phyloP scores from a whole-genome alignment of 2,113 vertebrate species.

The Stegostoma tigrinum region DNA sequence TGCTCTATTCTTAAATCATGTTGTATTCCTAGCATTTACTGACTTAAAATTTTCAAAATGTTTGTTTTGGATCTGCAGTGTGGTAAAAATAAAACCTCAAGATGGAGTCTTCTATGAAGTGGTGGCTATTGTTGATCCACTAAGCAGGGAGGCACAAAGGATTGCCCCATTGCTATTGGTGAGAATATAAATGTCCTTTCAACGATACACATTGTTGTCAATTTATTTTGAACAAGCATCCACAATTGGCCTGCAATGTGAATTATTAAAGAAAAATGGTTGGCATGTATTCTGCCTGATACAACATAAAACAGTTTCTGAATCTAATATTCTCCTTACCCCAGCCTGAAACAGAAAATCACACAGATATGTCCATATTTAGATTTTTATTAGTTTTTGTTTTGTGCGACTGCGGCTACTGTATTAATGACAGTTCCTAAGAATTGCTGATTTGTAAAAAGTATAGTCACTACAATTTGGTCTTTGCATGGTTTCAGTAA shows the following conservation, averaged over 20 bases:
- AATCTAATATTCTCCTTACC: too few relatives aligned
- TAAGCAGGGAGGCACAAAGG: constrained; percentile 87
- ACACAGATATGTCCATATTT: too few relatives aligned
- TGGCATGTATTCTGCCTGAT: not conserved
- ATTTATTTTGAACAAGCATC: not conserved
- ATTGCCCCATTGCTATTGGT: constrained; percentile 78
- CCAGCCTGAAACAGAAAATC: not conserved
- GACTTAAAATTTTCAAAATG: not conserved
- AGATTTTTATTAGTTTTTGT: too few relatives aligned
- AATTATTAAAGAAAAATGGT: not conserved
- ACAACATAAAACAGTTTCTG: not conserved
- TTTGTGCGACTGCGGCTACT: too few relatives aligned
- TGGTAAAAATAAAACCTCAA: constrained; percentile 67
- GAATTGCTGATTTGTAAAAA: too few relatives aligned
- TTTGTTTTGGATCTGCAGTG: constrained; percentile 50
- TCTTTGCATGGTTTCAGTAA: too few relatives aligned
- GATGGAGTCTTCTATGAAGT: constrained; percentile 74
- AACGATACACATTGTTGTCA: not conserved
- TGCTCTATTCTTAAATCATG: not conserved
- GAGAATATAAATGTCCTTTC: constrained; percentile 52
- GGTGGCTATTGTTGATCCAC: constrained; percentile 80
- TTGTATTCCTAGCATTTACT: not conserved
- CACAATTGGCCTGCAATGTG: not conserved
- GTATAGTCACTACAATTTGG: too few relatives aligned
- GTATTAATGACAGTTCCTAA: too few relatives aligned